Base-by-base conservation (phyloP, 2,888 invertebrate genomes). In the Pristionchus entomophagus region DNA sequence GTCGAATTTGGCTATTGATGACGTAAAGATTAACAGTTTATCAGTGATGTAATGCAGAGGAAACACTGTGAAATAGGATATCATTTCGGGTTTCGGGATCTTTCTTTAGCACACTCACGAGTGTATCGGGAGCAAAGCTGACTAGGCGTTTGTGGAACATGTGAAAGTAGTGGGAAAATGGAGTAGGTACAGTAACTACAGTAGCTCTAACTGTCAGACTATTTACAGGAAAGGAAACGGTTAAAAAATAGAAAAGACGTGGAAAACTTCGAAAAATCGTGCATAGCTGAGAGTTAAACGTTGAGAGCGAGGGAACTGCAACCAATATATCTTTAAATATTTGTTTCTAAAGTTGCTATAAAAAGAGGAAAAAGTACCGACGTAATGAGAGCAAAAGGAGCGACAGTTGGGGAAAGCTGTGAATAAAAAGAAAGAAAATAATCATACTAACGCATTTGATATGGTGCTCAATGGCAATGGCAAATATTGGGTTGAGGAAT, bases 371-470 rank as follows among this genome's bases (percentile, higher is more conserved):
- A 73, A 45, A 41, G 45, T 73, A 73, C 73, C 73, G 73, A 73
- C 73, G 73, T 73, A 73, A 73, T 73, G 41, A 73, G 38, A 73
- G 73, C 73, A 73, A 41, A 10, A 73, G 73, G 73, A 73, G 73
- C 73, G 45, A 38, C 19, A 73, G 35, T 17, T 12, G 32, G n/a
- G 41, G 73, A 73, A 73, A 73, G 73, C 73, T 73, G 73, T 6
- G 10, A 41, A 45, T 45, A 10, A 45, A 41, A 73, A n/a, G n/a
- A n/a, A 5, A 73, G n/a, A n/a, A n/a, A n/a, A n/a, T n/a, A n/a
- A n/a, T n/a, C 22, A 73, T 19, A 35, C 73, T 73, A 73, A 26
- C n/a, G 38, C 32, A 26, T 45, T 41, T 73, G 73, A 73, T 73
- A n/a, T 41, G 38, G 38, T 22, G 62, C 41, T 45, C 41, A 73